Percentiles rank a stretch among this genome's conserved stretches.
Conservation (phyloP, 2,113 vertebrate species). For the Cisticola juncidis region DNA sequence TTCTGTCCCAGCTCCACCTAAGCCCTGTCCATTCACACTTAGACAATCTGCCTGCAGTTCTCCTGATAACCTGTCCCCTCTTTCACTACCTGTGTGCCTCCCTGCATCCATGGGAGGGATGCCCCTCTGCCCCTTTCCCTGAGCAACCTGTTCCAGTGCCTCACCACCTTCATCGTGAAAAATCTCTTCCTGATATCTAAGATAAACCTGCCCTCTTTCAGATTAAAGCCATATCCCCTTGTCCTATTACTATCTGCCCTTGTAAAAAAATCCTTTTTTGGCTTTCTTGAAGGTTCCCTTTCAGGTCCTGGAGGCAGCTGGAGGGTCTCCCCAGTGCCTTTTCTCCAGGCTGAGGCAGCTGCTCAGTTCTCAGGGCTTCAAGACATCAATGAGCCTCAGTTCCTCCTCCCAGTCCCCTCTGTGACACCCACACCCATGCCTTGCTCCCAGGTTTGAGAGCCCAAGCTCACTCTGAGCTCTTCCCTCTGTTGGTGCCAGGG, state of each 20-base stretch:
- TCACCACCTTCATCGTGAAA: neutral
- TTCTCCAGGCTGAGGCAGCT: neutral
- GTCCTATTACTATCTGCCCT: rapidly evolving
- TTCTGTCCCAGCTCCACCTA: neutral
- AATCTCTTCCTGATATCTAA: neutral
- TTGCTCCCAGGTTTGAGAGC: neutral
- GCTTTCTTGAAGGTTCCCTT: neutral
- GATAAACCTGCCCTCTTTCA: neutral
- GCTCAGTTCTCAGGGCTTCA: neutral
- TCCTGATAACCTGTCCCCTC: neutral
- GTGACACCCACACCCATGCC: rapidly evolving
- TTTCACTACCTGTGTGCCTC: rapidly evolving
- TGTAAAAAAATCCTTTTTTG: neutral
- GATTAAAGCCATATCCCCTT: neutral
- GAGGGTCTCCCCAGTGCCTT: neutral
- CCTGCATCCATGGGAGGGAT: neutral
- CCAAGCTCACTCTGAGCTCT: rapidly evolving
- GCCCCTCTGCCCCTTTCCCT: neutral
- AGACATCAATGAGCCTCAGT: neutral
- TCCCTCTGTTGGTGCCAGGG: rapidly evolving
- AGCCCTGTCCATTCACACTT: neutral
- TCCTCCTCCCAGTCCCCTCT: neutral
- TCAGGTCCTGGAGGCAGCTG: neutral
- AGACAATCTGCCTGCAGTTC: neutral
- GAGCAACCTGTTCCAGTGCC: neutral